Evolutionary conservation across 2,888 invertebrate genomes (phyloP), one percentile per base, ranked within the genome.

Genomic region (Willowsia nigromaculata): DNA sequence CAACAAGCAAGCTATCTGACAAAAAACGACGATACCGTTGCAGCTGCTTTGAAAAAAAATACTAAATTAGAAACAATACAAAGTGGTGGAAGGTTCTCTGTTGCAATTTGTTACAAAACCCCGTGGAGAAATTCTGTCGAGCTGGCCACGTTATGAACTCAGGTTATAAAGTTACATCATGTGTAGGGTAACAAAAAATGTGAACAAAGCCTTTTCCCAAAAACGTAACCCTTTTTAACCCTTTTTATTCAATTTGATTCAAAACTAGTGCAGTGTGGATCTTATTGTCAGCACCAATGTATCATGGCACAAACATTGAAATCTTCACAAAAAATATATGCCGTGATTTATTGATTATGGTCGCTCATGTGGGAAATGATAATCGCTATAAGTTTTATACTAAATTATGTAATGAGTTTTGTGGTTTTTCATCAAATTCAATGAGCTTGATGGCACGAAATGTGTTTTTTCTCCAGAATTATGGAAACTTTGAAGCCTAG

Each of bases 291-390:
- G 25, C 47, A 27, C 15, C 53, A n/a, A 2, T 33, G 3, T 13
- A 68, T 37, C 37, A 33, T 37, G 68, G 47, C 15, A 27, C 65
- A 40, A 47, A 47, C 43, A 6, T 22, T 65, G 47, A 83, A 30
- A 65, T 65, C 62, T 33, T 15, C 33, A 33, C 18, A 68, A 68
- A 68, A 33, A 37, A 80, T 50, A 43, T 65, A 18, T 6, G 30
- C 27, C 59, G 74, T 82, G 82, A 71, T 87, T 59, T 81, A 87
- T 87, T 82, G 87, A 59, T 81, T 71, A 85, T 50, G 25, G 27
- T 22, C 22, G 62, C 22, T 50, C 86, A 82, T 81, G 82, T 59
- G 71, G 50, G 47, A 87, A 87, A 87, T 82, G n/a, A 30, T 56
- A 81, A 53, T 65, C 13, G 33, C 53, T 37, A 33, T 68, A 22